Evolutionary conservation across 2,797 vertebrate species (phyloP), one percentile per base, ranked within the genome.

Genomic region (Streptopelia turtur): DNA sequence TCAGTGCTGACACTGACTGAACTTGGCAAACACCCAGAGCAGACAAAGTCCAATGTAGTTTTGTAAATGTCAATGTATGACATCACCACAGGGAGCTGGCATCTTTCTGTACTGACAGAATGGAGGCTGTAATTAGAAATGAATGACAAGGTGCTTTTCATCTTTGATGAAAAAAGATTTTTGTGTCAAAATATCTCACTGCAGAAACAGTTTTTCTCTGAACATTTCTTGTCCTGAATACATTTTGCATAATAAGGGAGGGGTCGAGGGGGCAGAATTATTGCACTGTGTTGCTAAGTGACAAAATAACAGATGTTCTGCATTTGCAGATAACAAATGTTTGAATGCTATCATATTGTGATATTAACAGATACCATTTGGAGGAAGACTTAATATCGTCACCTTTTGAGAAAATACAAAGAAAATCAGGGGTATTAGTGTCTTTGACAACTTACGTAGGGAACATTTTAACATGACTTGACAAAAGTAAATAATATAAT

Each of bases 161-260:
- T 96, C 96, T 97, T 94, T 93, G 94, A 97, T 6, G 43, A 97
- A 65, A 63, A 96, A 97, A 96, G 69, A 96, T 95, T 95, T 94
- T 94, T 82, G 64, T 97, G 97, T 97, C 97, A 98, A 97, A 98
- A 97, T 97, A 96, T 87, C 96, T 97, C 87, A 84, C 59, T 14
- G 20, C 60, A 97, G 68, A 85, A 98, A 89, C 79, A 90, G 63
- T 97, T 97, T 96, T 96, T 94, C 93, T 92, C 49, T 87, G 85
- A 95, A 79, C 43, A 64, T 90, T 97, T 97, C 72, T 97, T 93
- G 57, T 96, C 71, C 91, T 95, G 92, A 85, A 90, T 18, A 22
- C 61, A 91, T 94, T 97, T 97, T 97, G 95, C 95, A 97, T 97
- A 96, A 94, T 91, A 97, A 97, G 95, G n/a, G 47, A 71, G 49